These are phyloP conservation scores for Zhengitettix transpicula DNA, from an alignment of 2,888 invertebrate genomes.

Conservation along the genomic window DNA sequence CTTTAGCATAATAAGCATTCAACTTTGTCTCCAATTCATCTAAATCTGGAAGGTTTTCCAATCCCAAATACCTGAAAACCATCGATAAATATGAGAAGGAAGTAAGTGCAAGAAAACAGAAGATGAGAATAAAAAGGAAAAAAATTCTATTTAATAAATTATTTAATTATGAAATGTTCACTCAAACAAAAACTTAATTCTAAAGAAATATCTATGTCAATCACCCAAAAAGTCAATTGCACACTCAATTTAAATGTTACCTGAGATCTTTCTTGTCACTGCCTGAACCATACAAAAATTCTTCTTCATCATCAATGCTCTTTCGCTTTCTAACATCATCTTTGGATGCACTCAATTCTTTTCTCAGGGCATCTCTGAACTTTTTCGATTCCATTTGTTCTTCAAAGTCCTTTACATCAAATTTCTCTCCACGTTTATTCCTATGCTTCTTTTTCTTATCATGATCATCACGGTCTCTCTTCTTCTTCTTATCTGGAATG, in stretches of 20 bases:
- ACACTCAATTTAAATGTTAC: background rate
- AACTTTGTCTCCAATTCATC: conserved; percentile 61
- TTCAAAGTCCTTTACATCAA: conserved; percentile 45
- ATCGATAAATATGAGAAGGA: background rate
- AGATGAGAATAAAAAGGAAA: too few relatives aligned
- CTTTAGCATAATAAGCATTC: conserved; percentile 60
- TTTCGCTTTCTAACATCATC: conserved; percentile 11
- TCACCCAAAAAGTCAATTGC: too few relatives aligned
- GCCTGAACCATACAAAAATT: conserved; percentile 28
- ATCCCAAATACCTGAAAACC: conserved; percentile 15
- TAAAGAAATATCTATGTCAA: too few relatives aligned
- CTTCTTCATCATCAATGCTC: conserved; percentile 28
- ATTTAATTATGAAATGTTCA: too few relatives aligned
- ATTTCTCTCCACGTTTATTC: conserved; percentile 25
- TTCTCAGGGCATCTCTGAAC: conserved; percentile 50
- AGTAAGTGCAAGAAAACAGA: too few relatives aligned
- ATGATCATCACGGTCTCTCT: conserved; percentile 48
- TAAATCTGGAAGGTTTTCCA: conserved; percentile 53
- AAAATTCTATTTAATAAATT: too few relatives aligned
- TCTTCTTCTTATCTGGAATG: conserved; percentile 38
- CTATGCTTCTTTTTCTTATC: conserved; percentile 35
- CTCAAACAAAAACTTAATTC: too few relatives aligned
- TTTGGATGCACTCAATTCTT: conserved; percentile 14
- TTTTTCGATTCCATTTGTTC: conserved; percentile 45
- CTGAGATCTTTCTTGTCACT: conserved; percentile 23